Base-by-base conservation (phyloP, 2,113 vertebrate genomes). In the Pelmatolapia mariae region DNA sequence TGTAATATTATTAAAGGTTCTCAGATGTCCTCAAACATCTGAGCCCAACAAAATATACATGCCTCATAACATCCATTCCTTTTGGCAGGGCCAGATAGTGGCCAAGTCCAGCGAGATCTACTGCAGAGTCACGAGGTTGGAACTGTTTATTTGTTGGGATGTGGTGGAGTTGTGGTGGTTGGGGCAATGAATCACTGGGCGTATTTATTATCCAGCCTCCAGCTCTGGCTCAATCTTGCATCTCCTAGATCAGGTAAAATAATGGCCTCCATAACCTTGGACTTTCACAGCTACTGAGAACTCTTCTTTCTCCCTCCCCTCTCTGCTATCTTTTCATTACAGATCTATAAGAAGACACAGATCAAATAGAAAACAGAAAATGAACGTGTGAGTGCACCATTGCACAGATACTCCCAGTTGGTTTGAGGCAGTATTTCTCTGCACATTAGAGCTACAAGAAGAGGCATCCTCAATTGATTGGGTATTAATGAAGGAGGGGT, bases 231-330 rank as follows among this genome's bases (percentile, higher is more conserved):
- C 81, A 92, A 85, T 94, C 86, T 84, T 52, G 86, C 89, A 90
- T 91, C 87, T 94, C 83, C 68, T 84, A 89, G 68, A 90, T 91
- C 91, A 94, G 86, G 84, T 81, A 91, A 87, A 95, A 93, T 93
- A 95, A 95, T 94, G 87, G 89, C 83, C 66, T 86, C 93, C 86
- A 93, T 95, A 95, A 94, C 94, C 94, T 93, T 93, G 92, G 88
- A 80, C 31, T 3, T 66, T 47, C 38, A 88, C 29, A 80, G 87
- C 61, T 47, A 82, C 86, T 84, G 86, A 87, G 83, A 91, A 91
- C 86, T 80, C 87, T 85, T 80, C 22, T 47, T 38, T 89, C 29
- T 71, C 68, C 61, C 82, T 33, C 45, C 31, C 66, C 53, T 26
- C 47, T 3, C 1, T 5, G 6, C 68, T 86, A 81, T 90, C 86